Percentiles rank a stretch among this genome's conserved stretches.
phyloP scores from a whole-genome alignment of 2,113 vertebrate species.

The Sarotherodon lohbergeri region DNA sequence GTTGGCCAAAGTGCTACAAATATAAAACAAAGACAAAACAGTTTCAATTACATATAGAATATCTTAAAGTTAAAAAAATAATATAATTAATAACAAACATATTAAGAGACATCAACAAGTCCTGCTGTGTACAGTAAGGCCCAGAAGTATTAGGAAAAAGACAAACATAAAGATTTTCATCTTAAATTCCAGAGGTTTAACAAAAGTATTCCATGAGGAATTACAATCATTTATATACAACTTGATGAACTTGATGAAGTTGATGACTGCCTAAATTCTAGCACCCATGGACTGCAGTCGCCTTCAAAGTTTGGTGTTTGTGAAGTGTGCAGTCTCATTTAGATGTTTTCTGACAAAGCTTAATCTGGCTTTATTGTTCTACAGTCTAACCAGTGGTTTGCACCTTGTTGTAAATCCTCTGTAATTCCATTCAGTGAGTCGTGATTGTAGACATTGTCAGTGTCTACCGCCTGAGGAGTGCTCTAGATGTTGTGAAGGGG shows the following conservation, averaged over 20 bases:
- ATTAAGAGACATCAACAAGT: not conserved
- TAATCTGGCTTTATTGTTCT: not conserved
- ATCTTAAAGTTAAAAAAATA: not conserved
- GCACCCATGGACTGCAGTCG: not conserved
- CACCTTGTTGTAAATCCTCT: not conserved
- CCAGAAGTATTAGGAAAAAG: not conserved
- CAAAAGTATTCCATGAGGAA: not conserved
- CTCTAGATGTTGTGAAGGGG: not conserved
- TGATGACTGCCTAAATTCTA: not conserved
- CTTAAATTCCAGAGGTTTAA: not conserved
- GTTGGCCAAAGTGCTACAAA: not conserved
- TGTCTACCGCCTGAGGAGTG: not conserved
- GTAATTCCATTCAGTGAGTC: not conserved
- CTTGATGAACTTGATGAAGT: not conserved
- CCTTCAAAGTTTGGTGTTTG: not conserved
- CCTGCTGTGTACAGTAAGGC: not conserved
- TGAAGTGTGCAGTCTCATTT: not conserved
- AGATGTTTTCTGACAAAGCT: not conserved
- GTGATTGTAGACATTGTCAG: not conserved
- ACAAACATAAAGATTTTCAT: not conserved
- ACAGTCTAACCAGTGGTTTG: not conserved
- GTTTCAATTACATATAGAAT: not conserved
- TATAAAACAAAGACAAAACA: not conserved
- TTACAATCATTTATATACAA: not conserved
- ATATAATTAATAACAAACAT: not conserved